Evolutionary conservation across 2,797 vertebrate species (phyloP), one percentile per base, ranked within the genome.

Genomic region (Brachyrhaphis roseni): DNA sequence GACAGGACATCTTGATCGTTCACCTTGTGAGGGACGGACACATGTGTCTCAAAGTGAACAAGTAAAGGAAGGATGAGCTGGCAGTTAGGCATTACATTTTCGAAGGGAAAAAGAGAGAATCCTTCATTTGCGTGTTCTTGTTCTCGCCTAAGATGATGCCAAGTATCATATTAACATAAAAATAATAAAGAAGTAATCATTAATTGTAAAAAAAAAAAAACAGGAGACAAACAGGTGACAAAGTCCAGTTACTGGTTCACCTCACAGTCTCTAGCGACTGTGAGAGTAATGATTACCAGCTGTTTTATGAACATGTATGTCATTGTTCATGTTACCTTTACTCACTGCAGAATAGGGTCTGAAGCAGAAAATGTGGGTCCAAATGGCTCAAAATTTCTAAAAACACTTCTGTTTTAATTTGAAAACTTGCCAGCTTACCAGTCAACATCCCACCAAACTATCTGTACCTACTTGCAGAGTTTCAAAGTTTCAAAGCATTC

Each of bases 151-250:
- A 85, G 86, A 88, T 75, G 79, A 83, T 77, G 80, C 64, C 81
- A 83, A 78, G 90, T 95, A 93, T 96, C 91, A 94, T 91, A 96
- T 97, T 97, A 97, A 96, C 94, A 94, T 84, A 23, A 86, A 83
- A 83, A 92, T 68, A 93, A 89, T 79, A 93, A 75, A 88, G 83
- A 83, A 96, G 93, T 90, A 94, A 94, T 95, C 89, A 94, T 94
- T 94, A 91, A 96, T 89, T 91, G 89, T 78, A 81, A 85, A 85
- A 91, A 57, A 81, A n/a, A n/a, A n/a, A n/a, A 49, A 49, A 20
- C 28, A 78, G 90, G 82, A 90, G 87, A 90, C 86, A 53, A 75
- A 70, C 62, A 75, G 91, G 94, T 91, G 86, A 85, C 95, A 96
- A 96, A 96, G 96, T 97, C 93, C 95, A 96, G 81, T 59, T 85